Evolutionary conservation across 1,140 invertebrate species (phyloP).

Genomic region (Doryteuthis pealeii): DNA sequence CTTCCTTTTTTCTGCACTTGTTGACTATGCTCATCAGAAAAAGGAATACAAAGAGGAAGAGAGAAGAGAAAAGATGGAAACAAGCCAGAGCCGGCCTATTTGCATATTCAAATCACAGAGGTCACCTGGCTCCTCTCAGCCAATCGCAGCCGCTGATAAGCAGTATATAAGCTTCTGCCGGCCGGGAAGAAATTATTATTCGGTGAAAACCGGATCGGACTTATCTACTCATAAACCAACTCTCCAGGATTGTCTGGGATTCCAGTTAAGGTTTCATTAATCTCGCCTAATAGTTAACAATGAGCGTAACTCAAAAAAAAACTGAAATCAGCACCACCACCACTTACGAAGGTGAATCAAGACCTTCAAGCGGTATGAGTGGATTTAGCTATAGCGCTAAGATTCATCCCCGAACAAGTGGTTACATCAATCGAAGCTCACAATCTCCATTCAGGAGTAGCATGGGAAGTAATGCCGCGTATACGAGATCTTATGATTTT

Average conservation of each 20-base stretch:
- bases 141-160: neutral
- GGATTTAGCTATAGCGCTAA: neutral
- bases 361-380: neutral
- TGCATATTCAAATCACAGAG: conserved; percentile 7
- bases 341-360: neutral
- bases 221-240: neutral
- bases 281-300: neutral
- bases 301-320: neutral
- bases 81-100: neutral
- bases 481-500: neutral
- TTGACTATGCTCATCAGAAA: neutral
- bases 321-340: neutral
- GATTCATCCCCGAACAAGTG: neutral
- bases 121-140: neutral
- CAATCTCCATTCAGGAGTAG: neutral
- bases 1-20: neutral
- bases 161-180: neutral
- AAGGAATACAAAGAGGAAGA: neutral
- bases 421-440: neutral
- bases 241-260: neutral
- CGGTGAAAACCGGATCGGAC: neutral
- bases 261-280: neutral
- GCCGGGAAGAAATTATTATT: neutral
- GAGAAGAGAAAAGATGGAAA: neutral
- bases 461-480: neutral